Evolutionary conservation across 2,797 vertebrate genomes (phyloP).

Genomic region (Philypnodon macrostomus): DNA sequence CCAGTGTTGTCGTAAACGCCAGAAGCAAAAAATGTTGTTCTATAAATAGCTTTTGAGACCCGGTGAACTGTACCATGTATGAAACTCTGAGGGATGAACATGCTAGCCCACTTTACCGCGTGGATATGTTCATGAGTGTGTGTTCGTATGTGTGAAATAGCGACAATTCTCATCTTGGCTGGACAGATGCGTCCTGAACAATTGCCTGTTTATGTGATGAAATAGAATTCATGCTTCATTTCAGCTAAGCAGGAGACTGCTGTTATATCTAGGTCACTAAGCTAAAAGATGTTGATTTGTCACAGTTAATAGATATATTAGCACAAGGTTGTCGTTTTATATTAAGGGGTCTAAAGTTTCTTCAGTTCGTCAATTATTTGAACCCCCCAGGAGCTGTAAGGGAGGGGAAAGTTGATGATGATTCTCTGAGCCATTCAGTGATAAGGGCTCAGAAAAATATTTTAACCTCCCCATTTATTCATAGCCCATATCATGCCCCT

Average conservation of each 20-base stretch:
- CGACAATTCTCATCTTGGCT: constrained; percentile 25
- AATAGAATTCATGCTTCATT: constrained; percentile 57
- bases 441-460: too few species aligned
- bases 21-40: constrained; percentile 28
- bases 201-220: constrained; percentile 50
- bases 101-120: constrained; percentile 59
- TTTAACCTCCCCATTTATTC: neutral
- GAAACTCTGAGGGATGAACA: constrained; percentile 57
- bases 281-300: constrained; percentile 26
- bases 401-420: too few species aligned
- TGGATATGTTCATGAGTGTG: constrained; percentile 16
- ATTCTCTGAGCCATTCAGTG: too few species aligned
- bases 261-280: constrained; percentile 53
- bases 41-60: constrained; percentile 34
- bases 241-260: constrained; percentile 21
- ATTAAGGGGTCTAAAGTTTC: too few species aligned
- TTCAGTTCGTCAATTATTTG: too few species aligned
- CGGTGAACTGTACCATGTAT: constrained; percentile 42
- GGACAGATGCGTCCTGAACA: constrained; percentile 51
- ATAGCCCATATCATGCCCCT: too few species aligned
- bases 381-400: too few species aligned
- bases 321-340: too few species aligned
- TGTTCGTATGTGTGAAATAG: constrained; percentile 20
- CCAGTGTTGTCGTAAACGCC: constrained; percentile 27
- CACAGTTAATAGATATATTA: neutral